A percentile compares a stretch with the other conserved stretches of the same genome.
Conservation (phyloP, 2,888 invertebrate species). For the Dolichomitus sp. region DNA sequence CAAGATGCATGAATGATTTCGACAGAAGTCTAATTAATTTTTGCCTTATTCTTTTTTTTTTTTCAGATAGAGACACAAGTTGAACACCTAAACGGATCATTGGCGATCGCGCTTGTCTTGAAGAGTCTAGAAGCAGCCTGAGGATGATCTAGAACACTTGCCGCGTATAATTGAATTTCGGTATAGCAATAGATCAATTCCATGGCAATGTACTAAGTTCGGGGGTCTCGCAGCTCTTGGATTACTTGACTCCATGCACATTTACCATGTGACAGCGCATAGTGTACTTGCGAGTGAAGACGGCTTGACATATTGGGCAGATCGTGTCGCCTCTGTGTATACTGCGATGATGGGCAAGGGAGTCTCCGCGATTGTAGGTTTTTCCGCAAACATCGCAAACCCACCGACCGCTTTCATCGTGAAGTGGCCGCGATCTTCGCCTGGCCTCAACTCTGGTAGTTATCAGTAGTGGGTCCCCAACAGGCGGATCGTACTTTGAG, state of each 20-base stretch:
- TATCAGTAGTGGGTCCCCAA: conserved; percentile 79
- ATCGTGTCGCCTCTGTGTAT: conserved; percentile 86
- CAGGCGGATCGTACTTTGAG: conserved; percentile 78
- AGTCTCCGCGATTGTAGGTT: conserved; percentile 85
- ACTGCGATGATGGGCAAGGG: conserved; percentile 85
- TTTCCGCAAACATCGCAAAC: conserved; percentile 86
- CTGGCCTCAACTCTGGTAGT: conserved; percentile 72
- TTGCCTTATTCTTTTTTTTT: conserved; percentile 33
- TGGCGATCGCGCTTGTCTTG: conserved; percentile 41
- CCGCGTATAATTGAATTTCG: conserved; percentile 34
- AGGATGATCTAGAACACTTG: conserved; percentile 22
- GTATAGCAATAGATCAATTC: conserved; percentile 59
- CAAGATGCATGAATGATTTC: conserved; percentile 44
- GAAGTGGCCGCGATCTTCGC: conserved; percentile 82
- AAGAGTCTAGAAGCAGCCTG: conserved; percentile 39
- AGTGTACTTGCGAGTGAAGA: conserved; percentile 85
- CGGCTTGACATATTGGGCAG: conserved; percentile 85
- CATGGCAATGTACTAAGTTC: conserved; percentile 66
- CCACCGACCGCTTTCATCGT: conserved; percentile 84
- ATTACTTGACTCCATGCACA: conserved; percentile 83
- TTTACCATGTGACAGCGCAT: conserved; percentile 85
- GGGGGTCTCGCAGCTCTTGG: conserved; percentile 46
- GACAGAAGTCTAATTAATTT: conserved; percentile 34
- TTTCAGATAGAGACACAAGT: conserved; percentile 23
- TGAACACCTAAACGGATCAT: conserved; percentile 34